A percentile compares a stretch with the other conserved stretches of the same genome.
phyloP scores from a whole-genome alignment of 92 coral and sea anemone species.

The Zoanthus sansibaricus region DNA sequence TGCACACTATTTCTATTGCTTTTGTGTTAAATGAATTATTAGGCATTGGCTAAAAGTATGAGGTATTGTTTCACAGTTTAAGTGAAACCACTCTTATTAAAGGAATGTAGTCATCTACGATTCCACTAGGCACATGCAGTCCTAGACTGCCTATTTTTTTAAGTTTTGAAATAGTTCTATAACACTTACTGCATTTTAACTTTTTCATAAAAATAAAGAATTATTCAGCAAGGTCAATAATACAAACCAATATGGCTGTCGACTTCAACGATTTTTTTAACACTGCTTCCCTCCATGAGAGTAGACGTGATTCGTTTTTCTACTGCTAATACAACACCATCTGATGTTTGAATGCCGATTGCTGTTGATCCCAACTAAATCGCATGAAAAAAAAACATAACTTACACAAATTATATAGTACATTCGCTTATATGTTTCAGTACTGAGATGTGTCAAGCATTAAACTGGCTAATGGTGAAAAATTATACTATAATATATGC shows the following conservation, averaged over 20 bases:
- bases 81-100: too few species aligned
- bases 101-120: too few species aligned
- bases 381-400: background rate
- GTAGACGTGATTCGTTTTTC: constrained; percentile 98
- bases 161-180: too few species aligned
- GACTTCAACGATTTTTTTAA: constrained; percentile 97
- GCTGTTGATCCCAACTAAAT: constrained; percentile 99
- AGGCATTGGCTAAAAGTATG: too few species aligned
- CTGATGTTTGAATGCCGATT: constrained; percentile 97
- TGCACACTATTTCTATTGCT: too few species aligned
- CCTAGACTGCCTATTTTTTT: too few species aligned
- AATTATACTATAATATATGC: too few species aligned
- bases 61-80: too few species aligned
- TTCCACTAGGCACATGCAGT: too few species aligned
- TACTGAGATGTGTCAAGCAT: background rate
- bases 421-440: background rate
- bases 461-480: too few species aligned
- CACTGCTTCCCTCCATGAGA: constrained; percentile 94
- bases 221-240: background rate
- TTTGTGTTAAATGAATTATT: too few species aligned
- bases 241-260: constrained; percentile 92
- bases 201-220: background rate
- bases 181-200: too few species aligned
- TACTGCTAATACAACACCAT: constrained; percentile 96
- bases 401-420: background rate